These are phyloP conservation scores for Coendou prehensilis DNA, from an alignment of 2,797 vertebrate species.

Conservation along the genomic window DNA sequence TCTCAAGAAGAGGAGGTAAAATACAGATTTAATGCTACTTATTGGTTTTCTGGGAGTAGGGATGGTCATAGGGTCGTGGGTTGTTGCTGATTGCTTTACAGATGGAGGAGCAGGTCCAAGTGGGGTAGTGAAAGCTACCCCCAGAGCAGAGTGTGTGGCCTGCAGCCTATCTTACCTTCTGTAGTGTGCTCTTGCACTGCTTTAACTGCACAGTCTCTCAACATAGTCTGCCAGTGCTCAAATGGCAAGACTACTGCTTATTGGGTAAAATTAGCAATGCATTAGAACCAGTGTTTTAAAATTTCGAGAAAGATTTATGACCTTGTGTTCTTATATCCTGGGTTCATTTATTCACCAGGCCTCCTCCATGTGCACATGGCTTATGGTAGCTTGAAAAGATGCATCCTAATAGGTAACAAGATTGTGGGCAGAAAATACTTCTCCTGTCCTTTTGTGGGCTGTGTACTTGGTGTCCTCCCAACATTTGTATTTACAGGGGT, in stretches of 20 bases:
- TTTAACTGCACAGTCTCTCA: fast-evolving
- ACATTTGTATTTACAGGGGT: neutral
- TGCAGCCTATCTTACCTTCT: neutral
- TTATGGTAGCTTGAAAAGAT: neutral
- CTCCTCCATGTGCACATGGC: neutral
- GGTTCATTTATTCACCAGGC: neutral
- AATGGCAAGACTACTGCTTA: neutral
- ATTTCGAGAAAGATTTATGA: neutral
- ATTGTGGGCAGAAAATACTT: neutral
- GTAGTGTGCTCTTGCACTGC: fast-evolving
- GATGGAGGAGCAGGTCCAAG: neutral
- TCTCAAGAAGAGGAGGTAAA: conserved; percentile 97
- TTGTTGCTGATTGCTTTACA: neutral
- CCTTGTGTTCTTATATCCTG: neutral
- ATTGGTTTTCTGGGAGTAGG: neutral
- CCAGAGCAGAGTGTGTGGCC: neutral
- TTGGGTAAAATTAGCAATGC: neutral
- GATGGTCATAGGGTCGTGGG: neutral
- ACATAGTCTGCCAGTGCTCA: fast-evolving
- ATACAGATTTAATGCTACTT: conserved; percentile 36
- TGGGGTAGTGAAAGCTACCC: neutral
- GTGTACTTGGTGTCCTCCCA: neutral
- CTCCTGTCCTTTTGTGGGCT: neutral
- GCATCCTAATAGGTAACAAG: neutral
- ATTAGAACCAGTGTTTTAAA: neutral